A percentile compares a stretch with the other conserved stretches of the same genome.
These are phyloP conservation scores for Drosophila bipectinata DNA, from an alignment of 1,140 invertebrate species.

Conservation along the genomic window DNA sequence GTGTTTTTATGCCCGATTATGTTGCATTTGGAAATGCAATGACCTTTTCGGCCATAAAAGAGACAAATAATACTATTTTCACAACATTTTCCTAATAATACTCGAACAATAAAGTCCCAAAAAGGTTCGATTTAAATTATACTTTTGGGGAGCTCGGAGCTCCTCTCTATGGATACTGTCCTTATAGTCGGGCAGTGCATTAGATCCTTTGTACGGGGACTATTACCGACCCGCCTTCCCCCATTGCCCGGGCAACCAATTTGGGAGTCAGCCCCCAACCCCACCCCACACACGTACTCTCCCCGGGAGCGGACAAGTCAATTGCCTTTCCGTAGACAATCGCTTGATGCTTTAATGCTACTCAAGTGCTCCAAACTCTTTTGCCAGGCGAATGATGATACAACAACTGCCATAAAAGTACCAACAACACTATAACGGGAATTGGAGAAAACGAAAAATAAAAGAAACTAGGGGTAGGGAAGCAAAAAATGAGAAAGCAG, in stretches of 20 bases:
- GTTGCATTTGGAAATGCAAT: conserved; percentile 38
- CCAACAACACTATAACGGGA: conserved; percentile 5
- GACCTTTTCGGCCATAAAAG: conserved; percentile 1
- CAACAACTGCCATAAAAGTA: conserved; percentile 14
- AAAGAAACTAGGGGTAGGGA: neutral
- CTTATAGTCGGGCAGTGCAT: too few species aligned
- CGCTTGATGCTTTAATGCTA: conserved; percentile 71
- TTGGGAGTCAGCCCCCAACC: neutral
- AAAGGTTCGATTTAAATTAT: too few species aligned
- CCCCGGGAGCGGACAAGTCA: conserved; percentile 16
- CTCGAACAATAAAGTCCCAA: too few species aligned
- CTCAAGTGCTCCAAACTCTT: conserved; percentile 70
- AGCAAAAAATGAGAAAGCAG: conserved; percentile 24
- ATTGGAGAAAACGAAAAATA: conserved; percentile 17
- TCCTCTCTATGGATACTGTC: too few species aligned
- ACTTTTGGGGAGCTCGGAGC: too few species aligned
- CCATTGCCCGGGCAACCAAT: too few species aligned
- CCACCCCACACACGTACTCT: neutral
- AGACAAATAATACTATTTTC: too few species aligned
- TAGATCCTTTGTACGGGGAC: too few species aligned
- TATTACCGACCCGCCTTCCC: too few species aligned
- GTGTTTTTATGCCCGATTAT: conserved; percentile 35
- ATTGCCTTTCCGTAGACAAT: conserved; percentile 52
- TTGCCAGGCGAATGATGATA: conserved; percentile 59
- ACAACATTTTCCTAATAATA: neutral